These are phyloP conservation scores for Xenus cinereus DNA, from an alignment of 2,113 vertebrate genomes.

Conservation along the genomic window DNA sequence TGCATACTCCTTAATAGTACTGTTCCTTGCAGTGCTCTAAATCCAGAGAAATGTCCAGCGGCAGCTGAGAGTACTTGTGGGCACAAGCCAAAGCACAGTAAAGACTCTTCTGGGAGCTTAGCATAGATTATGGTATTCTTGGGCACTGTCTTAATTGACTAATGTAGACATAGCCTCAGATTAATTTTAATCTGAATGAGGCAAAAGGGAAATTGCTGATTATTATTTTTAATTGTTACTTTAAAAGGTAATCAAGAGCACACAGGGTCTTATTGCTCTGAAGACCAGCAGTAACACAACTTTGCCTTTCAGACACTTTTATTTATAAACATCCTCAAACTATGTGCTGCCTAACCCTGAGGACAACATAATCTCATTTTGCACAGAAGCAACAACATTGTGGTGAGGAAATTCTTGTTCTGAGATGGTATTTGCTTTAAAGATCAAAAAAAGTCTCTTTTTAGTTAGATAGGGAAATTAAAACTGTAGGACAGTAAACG, in stretches of 20 bases:
- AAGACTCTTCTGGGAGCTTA: background rate
- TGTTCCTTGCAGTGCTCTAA: background rate
- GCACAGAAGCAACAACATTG: background rate
- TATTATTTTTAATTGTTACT: constrained; percentile 11
- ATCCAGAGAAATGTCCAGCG: background rate
- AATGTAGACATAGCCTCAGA: background rate
- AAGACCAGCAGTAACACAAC: background rate
- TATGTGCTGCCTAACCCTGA: background rate
- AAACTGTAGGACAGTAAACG: background rate
- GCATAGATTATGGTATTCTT: background rate
- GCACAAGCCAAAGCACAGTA: background rate
- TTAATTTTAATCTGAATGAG: constrained; percentile 4
- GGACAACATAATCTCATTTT: background rate
- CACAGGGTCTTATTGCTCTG: background rate
- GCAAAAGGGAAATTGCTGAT: constrained; percentile 3
- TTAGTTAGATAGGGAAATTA: background rate
- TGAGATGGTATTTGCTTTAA: background rate
- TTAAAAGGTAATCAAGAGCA: background rate
- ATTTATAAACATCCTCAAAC: background rate
- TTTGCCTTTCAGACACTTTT: background rate
- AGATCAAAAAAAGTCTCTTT: background rate
- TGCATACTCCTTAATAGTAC: background rate
- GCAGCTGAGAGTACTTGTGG: background rate
- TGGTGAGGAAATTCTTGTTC: background rate
- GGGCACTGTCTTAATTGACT: background rate